A percentile compares a stretch with the other conserved stretches of the same genome.
phyloP scores from a whole-genome alignment of 1,140 invertebrate species.

The Lepidurus packardi region DNA sequence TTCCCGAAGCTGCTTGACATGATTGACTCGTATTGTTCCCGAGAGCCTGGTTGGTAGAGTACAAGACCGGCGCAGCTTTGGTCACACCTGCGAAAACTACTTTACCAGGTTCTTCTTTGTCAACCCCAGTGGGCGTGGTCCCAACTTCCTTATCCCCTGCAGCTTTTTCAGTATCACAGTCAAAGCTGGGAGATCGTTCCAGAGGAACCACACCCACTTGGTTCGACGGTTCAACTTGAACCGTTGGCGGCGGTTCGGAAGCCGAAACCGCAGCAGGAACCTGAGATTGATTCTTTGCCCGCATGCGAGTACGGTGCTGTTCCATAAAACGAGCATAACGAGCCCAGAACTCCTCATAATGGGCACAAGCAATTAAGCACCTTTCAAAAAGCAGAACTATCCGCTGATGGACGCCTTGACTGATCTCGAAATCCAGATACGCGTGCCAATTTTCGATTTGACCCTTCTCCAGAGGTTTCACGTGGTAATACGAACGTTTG shows the following conservation, averaged over 20 bases:
- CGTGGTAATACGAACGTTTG: constrained; percentile 95
- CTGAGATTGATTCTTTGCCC: constrained; percentile 55
- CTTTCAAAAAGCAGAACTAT: constrained; percentile 89
- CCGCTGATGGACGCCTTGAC: constrained; percentile 73
- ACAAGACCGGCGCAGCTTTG: neutral
- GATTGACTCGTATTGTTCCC: neutral
- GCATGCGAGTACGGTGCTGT: constrained; percentile 26
- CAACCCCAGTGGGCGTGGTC: neutral
- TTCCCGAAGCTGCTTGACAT: neutral
- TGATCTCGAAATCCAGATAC: constrained; percentile 90
- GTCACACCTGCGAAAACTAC: constrained; percentile 24
- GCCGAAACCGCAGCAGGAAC: neutral
- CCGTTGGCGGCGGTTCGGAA: neutral
- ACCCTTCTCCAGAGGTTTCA: constrained; percentile 88
- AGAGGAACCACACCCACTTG: neutral
- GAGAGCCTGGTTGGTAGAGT: neutral
- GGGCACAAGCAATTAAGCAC: constrained; percentile 91
- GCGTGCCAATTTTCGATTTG: constrained; percentile 97
- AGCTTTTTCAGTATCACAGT: neutral
- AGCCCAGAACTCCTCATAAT: constrained; percentile 98
- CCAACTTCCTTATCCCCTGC: neutral
- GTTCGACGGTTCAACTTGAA: neutral
- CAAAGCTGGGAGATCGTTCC: neutral
- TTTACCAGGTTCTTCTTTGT: constrained; percentile 27
- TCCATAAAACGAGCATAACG: constrained; percentile 31